These are phyloP conservation scores for Cotesia congregata DNA, from an alignment of 2,888 invertebrate species.

Conservation along the genomic window DNA sequence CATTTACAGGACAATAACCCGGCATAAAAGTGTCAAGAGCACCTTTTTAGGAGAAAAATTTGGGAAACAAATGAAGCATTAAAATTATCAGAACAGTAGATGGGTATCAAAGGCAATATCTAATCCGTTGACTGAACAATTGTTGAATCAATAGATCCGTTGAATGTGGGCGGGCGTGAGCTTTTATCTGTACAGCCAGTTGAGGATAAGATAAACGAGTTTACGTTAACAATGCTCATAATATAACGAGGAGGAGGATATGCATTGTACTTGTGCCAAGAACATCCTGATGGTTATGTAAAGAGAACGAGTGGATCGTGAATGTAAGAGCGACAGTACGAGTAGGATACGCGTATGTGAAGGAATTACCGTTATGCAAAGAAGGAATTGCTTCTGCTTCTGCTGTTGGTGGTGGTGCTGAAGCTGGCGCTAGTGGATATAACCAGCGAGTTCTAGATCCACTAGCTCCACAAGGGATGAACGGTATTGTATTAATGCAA, in stretches of 20 bases:
- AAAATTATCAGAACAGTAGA: background rate
- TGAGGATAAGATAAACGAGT: background rate
- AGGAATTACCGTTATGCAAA: conserved; percentile 40
- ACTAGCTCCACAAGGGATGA: background rate
- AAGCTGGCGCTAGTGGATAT: conserved; percentile 3
- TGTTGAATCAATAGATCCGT: background rate
- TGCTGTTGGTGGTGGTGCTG: no score
- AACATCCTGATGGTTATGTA: conserved; percentile 38
- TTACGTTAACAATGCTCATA: conserved; percentile 17
- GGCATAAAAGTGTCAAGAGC: background rate
- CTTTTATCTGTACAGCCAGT: background rate
- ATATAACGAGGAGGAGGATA: conserved; percentile 21
- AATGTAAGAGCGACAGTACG: conserved; percentile 15
- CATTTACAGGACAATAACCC: background rate
- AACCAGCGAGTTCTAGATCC: no score
- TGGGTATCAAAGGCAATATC: background rate
- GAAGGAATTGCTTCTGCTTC: conserved; percentile 1
- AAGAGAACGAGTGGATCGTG: conserved; percentile 23
- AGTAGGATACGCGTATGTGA: conserved; percentile 26
- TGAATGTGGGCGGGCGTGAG: conserved; percentile 1
- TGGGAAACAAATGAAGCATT: background rate
- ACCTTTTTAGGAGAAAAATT: background rate
- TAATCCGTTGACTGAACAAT: background rate
- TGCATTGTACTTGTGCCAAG: conserved; percentile 36
- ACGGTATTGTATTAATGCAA: conserved; percentile 21